A percentile compares a stretch with the other conserved stretches of the same genome.
Evolutionary conservation across 92 coral and sea anemone genomes (phyloP).

Genomic region (Anthopleura xanthogrammica): DNA sequence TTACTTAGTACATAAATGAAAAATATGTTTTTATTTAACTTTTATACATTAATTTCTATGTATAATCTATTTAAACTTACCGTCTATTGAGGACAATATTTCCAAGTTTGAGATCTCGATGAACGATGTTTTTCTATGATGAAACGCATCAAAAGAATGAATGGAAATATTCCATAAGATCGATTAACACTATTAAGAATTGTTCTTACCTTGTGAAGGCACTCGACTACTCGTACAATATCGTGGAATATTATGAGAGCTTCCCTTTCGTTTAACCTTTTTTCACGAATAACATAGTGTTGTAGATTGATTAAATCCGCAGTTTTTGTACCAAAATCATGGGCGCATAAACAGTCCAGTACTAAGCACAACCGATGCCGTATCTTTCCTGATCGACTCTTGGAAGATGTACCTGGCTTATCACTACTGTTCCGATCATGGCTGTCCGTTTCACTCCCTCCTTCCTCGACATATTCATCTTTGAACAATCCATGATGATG

Average conservation of each 20-base stretch:
- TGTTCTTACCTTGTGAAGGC: slow-evolving; percentile 82
- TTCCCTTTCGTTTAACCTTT: slow-evolving; percentile 88
- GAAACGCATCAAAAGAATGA: not conserved
- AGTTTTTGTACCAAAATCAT: slow-evolving; percentile 88
- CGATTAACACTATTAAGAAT: too few relatives aligned
- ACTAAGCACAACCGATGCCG: slow-evolving; percentile 91
- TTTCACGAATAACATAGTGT: slow-evolving; percentile 96
- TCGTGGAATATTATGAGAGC: slow-evolving; percentile 91
- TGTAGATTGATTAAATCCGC: slow-evolving; percentile 93
- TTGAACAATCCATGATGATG: slow-evolving; percentile 97
- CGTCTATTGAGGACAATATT: slow-evolving; percentile 95
- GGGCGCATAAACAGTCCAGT: slow-evolving; percentile 94
- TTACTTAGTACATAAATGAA: not conserved
- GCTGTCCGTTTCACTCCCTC: slow-evolving; percentile 28
- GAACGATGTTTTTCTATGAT: slow-evolving; percentile 90
- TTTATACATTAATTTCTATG: too few relatives aligned
- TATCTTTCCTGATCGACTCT: slow-evolving; percentile 46
- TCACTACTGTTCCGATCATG: not conserved
- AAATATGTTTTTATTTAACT: not conserved
- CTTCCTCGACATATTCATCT: slow-evolving; percentile 90
- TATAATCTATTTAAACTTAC: slow-evolving; percentile 31
- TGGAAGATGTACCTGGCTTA: slow-evolving; percentile 29
- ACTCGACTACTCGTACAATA: slow-evolving; percentile 96
- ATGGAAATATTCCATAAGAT: not conserved
- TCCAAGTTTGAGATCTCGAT: slow-evolving; percentile 96